Evolutionary conservation across 2,888 invertebrate species (phyloP), one percentile per base, ranked within the genome.

Genomic region (Dimorphilus gyrociliatus): DNA sequence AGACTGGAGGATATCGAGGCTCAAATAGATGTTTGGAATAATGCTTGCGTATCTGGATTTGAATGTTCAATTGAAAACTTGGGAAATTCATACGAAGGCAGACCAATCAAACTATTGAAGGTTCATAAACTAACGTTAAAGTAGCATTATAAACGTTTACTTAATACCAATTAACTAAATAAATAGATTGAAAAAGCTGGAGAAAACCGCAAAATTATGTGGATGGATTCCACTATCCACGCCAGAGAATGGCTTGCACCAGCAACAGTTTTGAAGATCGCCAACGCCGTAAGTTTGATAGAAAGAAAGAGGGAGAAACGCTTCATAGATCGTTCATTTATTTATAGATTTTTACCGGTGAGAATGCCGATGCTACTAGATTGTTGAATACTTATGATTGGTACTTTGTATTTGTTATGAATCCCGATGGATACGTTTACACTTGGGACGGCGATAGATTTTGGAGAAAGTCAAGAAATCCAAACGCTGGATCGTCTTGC

Each of bases 181-280:
- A 16, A n/a, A 13, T 24, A 38, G 39, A 23, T 37, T 6, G 30
- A 27, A 21, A 33, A 23, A 23, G 4, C 24, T 7, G 40, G 36
- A 13, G 12, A 27, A 3, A 25, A 25, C 6, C 28, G 32, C n/a
- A 27, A 17, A 15, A 33, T 33, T 8, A 25, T 30, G 25, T 40
- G 34, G 33, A 12, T 41, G 8, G 39, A 41, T 25, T 29, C 37
- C 10, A 23, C 32, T n/a, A 37, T 35, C 19, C 41, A 41, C 25
- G 39, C 41, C 21, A 25, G 41, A 5, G 41, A 41, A 26, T 41
- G 41, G 41, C 29, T 41, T 8, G 27, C 41, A n/a, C 19, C 31
- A 7, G 37, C 39, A 17, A 41, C 41, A n/a, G 19, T 30, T 10
- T 23, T 39, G 12, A 33, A 40, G 13, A 30, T 41, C 25, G 15